Conservation (phyloP, 2,113 vertebrate species). For the Microcebus lehilahytsara region DNA sequence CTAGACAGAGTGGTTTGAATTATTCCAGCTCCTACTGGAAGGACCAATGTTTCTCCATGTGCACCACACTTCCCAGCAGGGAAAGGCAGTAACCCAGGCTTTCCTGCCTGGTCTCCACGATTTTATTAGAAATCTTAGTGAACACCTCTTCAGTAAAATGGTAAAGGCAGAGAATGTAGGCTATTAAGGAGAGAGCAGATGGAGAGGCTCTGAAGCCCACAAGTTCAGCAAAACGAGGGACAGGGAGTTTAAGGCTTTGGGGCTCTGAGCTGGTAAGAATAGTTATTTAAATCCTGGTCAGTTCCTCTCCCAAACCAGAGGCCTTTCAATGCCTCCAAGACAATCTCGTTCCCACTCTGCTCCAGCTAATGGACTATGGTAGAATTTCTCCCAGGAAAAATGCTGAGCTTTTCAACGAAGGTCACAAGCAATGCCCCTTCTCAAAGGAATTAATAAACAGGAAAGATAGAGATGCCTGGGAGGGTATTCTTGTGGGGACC, state of each 20-base stretch:
- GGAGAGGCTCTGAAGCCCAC: neutral
- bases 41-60: neutral
- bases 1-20: neutral
- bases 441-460: neutral
- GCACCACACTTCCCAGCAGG: accelerated
- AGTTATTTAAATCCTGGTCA: neutral
- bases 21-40: neutral
- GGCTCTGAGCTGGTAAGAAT: neutral
- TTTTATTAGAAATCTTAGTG: neutral
- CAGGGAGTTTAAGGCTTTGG: neutral
- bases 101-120: neutral
- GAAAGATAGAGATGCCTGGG: neutral
- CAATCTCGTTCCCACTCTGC: neutral
- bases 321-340: neutral
- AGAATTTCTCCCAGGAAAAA: neutral
- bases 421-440: neutral
- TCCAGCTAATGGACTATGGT: neutral
- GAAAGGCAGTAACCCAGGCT: neutral
- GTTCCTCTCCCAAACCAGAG: neutral
- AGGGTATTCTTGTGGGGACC: neutral
- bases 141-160: neutral
- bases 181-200: neutral
- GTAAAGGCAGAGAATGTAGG: neutral
- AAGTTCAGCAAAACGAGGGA: neutral
- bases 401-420: neutral